Percentiles rank a stretch among this genome's conserved stretches.
Conservation (phyloP, 35 echinoderm and acorn worm genomes). For the Heliocidaris tuberculata region DNA sequence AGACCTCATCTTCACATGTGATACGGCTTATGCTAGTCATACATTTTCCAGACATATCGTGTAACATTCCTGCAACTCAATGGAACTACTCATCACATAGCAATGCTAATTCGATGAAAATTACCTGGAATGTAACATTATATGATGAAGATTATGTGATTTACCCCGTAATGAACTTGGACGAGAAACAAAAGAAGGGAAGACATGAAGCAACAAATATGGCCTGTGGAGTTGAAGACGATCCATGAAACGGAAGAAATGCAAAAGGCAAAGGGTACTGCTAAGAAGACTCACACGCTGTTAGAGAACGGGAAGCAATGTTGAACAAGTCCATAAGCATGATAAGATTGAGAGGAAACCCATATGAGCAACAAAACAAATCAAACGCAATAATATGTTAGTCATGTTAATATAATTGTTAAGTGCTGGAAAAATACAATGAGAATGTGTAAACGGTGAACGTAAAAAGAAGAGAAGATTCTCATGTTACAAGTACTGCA, state of each 20-base stretch:
- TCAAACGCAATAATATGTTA: too few species aligned
- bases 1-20: not conserved
- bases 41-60: not conserved
- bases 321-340: too few species aligned
- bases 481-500: not conserved
- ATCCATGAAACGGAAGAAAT: too few species aligned
- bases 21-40: not conserved
- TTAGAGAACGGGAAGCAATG: too few species aligned
- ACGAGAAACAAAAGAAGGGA: not conserved
- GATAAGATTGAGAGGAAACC: too few species aligned
- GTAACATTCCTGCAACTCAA: not conserved
- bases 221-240: too few species aligned
- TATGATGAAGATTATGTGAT: not conserved
- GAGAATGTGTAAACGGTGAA: too few species aligned
- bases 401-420: too few species aligned
- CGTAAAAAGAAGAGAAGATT: not conserved
- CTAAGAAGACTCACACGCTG: too few species aligned
- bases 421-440: too few species aligned
- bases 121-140: conserved; percentile 2
- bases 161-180: not conserved
- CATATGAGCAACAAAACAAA: too few species aligned
- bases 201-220: not conserved
- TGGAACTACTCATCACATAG: not conserved
- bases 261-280: too few species aligned
- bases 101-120: not conserved